These are phyloP conservation scores for Pseudorhiza aurosa DNA, from an alignment of 30 jellyfish, hydroid and myxozoan species.

Conservation along the genomic window DNA sequence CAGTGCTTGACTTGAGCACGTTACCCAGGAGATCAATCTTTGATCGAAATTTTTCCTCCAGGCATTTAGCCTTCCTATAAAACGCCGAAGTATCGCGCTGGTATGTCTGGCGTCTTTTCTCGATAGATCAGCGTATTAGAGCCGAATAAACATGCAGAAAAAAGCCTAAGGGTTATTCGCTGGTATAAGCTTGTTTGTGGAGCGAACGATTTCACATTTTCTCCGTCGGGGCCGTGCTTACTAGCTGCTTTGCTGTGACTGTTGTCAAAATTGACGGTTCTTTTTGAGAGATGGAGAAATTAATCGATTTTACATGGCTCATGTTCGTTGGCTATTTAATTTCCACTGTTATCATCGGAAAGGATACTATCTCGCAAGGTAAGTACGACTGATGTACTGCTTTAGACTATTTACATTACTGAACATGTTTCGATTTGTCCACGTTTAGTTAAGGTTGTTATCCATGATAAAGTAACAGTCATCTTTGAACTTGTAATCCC, in stretches of 20 bases:
- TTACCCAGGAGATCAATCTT: constrained; percentile 56
- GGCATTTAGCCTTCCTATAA: constrained; percentile 59
- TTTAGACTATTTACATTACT: too few species aligned
- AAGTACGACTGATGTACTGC: too few species aligned
- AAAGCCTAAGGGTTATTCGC: constrained; percentile 48
- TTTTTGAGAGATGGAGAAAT: constrained; percentile 34
- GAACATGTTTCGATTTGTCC: too few species aligned
- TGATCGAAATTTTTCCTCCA: constrained; percentile 54
- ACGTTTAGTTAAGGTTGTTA: too few species aligned
- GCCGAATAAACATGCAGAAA: constrained; percentile 43
- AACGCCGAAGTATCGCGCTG: constrained; percentile 54
- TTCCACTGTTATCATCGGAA: not conserved
- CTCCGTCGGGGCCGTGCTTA: constrained; percentile 18
- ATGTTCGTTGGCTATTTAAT: constrained; percentile 15
- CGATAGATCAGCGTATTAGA: constrained; percentile 28
- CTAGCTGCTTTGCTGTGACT: constrained; percentile 9
- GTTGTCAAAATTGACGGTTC: constrained; percentile 3
- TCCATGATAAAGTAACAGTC: too few species aligned
- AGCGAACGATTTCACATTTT: not conserved
- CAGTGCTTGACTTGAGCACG: constrained; percentile 53
- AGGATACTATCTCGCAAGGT: not conserved
- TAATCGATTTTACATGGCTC: constrained; percentile 17
- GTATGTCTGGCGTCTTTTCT: constrained; percentile 36
- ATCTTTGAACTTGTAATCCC: too few species aligned
- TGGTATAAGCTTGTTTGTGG: constrained; percentile 15